Evolutionary conservation across 2,113 vertebrate genomes (phyloP).

Genomic region (Limanda limanda): DNA sequence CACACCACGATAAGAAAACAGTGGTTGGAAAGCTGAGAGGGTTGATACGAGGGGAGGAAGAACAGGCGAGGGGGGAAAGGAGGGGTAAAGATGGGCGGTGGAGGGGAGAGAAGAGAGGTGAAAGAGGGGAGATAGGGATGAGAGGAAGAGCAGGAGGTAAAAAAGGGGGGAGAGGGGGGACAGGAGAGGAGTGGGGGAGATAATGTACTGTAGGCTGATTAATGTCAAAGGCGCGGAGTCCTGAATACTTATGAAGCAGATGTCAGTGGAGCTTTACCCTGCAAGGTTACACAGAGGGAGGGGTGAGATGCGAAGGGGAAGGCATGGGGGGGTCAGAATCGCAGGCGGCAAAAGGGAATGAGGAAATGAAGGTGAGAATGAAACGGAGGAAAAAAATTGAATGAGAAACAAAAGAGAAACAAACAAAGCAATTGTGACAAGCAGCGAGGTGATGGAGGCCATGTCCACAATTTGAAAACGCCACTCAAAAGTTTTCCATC

Average conservation of each 20-base stretch:
- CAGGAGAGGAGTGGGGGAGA: conserved; percentile 56
- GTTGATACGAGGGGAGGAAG: conserved; percentile 51
- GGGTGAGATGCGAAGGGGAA: conserved; percentile 25
- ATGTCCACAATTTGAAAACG: conserved; percentile 46
- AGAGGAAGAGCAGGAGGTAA: conserved; percentile 62
- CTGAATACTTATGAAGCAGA: conserved; percentile 82
- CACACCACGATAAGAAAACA: conserved; percentile 64
- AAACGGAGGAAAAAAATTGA: conserved; percentile 42
- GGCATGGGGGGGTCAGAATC: conserved; percentile 41
- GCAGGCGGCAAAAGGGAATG: conserved; percentile 15
- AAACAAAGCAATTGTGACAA: conserved; percentile 42
- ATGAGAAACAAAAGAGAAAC: conserved; percentile 37
- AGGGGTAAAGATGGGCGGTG: conserved; percentile 28
- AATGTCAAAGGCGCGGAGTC: conserved; percentile 79
- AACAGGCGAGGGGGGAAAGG: conserved; percentile 5
- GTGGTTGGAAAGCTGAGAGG: conserved; percentile 53
- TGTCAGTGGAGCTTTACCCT: conserved; percentile 80
- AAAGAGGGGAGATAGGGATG: conserved; percentile 69
- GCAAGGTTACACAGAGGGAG: conserved; percentile 77
- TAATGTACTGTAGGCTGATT: conserved; percentile 82
- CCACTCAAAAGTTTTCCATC: conserved; percentile 40
- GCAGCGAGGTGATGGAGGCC: conserved; percentile 40
- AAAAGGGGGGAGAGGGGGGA: conserved; percentile 41
- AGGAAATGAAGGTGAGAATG: conserved; percentile 50
- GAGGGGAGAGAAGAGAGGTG: conserved; percentile 45